Percentiles rank a stretch among this genome's conserved stretches.
Conservation (phyloP, 2,797 vertebrate species). For the Sparus aurata region DNA sequence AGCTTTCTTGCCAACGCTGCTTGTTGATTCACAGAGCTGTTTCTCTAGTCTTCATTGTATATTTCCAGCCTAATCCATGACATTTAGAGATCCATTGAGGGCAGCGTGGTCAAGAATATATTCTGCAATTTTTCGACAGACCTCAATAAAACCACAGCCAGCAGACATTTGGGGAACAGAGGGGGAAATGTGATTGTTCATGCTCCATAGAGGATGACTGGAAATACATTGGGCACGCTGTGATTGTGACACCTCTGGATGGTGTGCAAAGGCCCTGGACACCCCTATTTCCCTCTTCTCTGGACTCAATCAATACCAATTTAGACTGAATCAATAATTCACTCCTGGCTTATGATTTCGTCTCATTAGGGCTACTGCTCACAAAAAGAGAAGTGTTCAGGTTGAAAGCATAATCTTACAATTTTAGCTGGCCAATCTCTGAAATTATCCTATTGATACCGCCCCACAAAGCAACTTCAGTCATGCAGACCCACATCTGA, state of each 20-base stretch:
- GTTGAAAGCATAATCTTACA: not conserved
- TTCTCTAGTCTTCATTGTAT: constrained; percentile 20
- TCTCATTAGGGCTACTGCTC: constrained; percentile 68
- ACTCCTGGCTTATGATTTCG: constrained; percentile 79
- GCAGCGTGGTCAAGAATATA: constrained; percentile 21
- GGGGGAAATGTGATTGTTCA: constrained; percentile 52
- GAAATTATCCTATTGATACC: not conserved
- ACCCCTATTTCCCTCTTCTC: constrained; percentile 62
- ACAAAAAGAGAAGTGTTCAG: constrained; percentile 6
- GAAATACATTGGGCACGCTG: constrained; percentile 45
- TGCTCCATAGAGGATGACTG: constrained; percentile 35
- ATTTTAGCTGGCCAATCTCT: no score
- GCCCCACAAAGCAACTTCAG: not conserved
- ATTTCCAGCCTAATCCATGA: constrained; percentile 40
- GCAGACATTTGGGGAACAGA: constrained; percentile 35
- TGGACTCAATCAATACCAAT: constrained; percentile 84
- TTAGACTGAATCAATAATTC: constrained; percentile 88
- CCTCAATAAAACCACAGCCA: constrained; percentile 39
- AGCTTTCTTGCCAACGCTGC: not conserved
- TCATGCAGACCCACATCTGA: no score
- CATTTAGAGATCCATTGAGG: constrained; percentile 34
- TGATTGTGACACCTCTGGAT: constrained; percentile 44
- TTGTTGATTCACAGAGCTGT: constrained; percentile 33
- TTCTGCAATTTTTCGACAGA: constrained; percentile 38
- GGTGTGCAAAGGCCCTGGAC: constrained; percentile 40